A percentile compares a stretch with the other conserved stretches of the same genome.
Evolutionary conservation across 2,113 vertebrate genomes (phyloP).

Genomic region (Trinectes maculatus): DNA sequence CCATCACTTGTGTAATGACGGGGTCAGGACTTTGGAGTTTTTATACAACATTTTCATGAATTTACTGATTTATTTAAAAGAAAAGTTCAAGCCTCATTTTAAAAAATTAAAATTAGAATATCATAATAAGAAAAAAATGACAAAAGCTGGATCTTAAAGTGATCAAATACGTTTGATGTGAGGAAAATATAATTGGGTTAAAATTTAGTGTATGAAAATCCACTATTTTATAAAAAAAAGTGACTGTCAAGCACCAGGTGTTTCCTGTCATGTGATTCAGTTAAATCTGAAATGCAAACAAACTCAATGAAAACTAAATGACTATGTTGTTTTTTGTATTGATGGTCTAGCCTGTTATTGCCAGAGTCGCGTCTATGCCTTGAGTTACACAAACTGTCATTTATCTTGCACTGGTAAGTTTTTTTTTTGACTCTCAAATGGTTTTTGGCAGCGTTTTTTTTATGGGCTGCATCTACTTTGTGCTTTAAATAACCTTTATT

Average conservation of each 20-base stretch:
- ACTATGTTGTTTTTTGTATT: not conserved
- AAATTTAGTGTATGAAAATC: no score
- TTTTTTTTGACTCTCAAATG: not conserved
- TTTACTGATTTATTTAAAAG: not conserved
- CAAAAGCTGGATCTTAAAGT: not conserved
- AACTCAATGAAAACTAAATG: not conserved
- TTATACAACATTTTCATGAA: not conserved
- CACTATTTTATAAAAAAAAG: no score
- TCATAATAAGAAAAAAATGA: no score
- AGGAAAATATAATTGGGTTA: no score
- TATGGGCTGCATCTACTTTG: conserved; percentile 32
- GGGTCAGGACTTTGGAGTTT: no score
- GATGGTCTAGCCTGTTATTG: not conserved
- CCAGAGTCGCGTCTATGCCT: conserved; percentile 1
- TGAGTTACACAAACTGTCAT: conserved; percentile 7
- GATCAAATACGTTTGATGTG: no score
- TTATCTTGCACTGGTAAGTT: conserved; percentile 4
- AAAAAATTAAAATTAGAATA: not conserved
- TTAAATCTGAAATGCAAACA: not conserved
- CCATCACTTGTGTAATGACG: not conserved
- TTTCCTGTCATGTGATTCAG: no score
- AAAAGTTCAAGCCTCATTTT: not conserved
- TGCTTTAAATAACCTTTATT: conserved; percentile 10
- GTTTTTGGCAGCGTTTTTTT: no score
- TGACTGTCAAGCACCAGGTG: no score